Evolutionary conservation across 2,888 invertebrate species (phyloP).

Genomic region (Eristalis pertinax): DNA sequence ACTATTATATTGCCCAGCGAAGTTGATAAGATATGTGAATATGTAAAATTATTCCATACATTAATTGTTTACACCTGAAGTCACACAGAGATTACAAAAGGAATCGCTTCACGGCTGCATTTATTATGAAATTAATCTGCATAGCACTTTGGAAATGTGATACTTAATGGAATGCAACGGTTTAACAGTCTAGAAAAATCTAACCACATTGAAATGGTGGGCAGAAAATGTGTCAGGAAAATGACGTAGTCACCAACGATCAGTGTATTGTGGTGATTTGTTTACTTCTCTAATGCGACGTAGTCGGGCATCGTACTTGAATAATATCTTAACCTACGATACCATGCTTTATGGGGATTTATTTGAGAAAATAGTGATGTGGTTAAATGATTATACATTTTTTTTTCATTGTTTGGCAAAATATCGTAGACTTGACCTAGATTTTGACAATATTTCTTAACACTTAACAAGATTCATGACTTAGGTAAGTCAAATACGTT

Average conservation of each 20-base stretch:
- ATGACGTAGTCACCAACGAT: neutral
- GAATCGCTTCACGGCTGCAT: neutral
- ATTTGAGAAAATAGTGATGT: neutral
- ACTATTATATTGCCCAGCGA: neutral
- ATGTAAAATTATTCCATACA: neutral
- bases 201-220: slow-evolving; percentile 1
- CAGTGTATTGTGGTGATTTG: neutral
- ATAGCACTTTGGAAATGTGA: neutral
- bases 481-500: too few relatives aligned
- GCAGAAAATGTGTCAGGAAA: neutral
- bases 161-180: neutral
- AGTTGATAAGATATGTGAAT: neutral
- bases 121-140: neutral
- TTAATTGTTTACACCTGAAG: neutral
- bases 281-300: neutral
- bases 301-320: neutral
- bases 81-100: neutral
- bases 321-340: neutral
- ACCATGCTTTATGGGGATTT: neutral
- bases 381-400: neutral
- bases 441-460: neutral
- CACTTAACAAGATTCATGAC: neutral
- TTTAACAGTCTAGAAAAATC: neutral
- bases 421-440: neutral
- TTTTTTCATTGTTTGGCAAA: neutral